phyloP scores from a whole-genome alignment of 1,140 invertebrate genomes.

The Zaprionus ornatus region DNA sequence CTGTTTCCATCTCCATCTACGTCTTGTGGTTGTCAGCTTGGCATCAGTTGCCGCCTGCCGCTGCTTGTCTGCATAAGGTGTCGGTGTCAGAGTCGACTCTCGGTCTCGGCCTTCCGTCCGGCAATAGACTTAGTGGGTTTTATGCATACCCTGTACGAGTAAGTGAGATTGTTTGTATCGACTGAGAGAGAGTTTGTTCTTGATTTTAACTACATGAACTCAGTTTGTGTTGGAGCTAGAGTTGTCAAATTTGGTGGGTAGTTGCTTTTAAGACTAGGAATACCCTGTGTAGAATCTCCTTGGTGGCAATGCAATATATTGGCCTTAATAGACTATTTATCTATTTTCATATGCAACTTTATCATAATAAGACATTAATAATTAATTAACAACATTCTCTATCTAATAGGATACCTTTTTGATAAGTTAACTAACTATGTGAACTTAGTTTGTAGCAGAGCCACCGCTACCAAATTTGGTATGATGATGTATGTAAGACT shows the following conservation, averaged over 20 bases:
- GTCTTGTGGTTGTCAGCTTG: slow-evolving; percentile 62
- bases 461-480: too few relatives aligned
- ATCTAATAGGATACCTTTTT: too few relatives aligned
- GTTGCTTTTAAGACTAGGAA: not conserved
- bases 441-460: too few relatives aligned
- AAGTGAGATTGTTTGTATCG: not conserved
- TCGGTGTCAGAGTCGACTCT: slow-evolving; percentile 23
- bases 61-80: slow-evolving; percentile 24
- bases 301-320: too few relatives aligned
- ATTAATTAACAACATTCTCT: too few relatives aligned
- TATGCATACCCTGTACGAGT: slow-evolving; percentile 13
- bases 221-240: not conserved
- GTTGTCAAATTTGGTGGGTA: not conserved
- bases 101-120: not conserved
- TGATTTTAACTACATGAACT: not conserved
- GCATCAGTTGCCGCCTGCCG: slow-evolving; percentile 33
- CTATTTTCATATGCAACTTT: too few relatives aligned
- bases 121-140: slow-evolving; percentile 9
- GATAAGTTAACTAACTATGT: too few relatives aligned
- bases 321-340: too few relatives aligned
- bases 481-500: too few relatives aligned
- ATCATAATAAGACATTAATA: too few relatives aligned
- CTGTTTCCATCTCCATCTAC: slow-evolving; percentile 23
- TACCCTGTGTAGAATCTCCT: not conserved
- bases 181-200: not conserved